Base-by-base conservation (phyloP, 2,888 invertebrate genomes). In the Ametastegia equiseti region DNA sequence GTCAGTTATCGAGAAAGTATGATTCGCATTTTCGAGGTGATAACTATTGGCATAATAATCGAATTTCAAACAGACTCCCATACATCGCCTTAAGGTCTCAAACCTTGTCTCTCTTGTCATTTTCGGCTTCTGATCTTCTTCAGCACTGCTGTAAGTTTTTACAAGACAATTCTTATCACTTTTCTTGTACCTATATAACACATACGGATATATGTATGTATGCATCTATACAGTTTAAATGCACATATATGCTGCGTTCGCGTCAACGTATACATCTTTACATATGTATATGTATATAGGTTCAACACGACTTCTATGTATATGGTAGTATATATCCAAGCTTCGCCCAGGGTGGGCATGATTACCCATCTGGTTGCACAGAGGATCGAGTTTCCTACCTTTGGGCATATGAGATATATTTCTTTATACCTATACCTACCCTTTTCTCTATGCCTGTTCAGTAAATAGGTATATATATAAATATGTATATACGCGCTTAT, bases 301-400 rank as follows among this genome's bases (percentile, higher is more conserved):
- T 54, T 3, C 60, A 60, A 4, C 4, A 19, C 23, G 30, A 6
- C 5, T 42, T 42, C 6, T 42, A 42, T 42, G 42, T 42, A 5
- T 9, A 42, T 42, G 42, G 5, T 6, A 42, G 42, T 9, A 5
- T 42, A 9, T 42, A 42, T 30, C 27, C 69, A n/a, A 45, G 27
- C 45, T 45, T 71, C 27, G 45, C 71, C 30, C 27, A 36, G 45
- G 39, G 63, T 47, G 79, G 45, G 71, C 82, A 81, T 86, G 86
- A 88, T 88, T 89, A 86, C 86, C 87, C 88, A 86, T 88, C 87
- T 88, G 87, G 84, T n/a, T 84, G 83, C 82, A 83, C 84, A 84
- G 27, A 80, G 82, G 86, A 87, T 87, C 86, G 84, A 83, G 86
- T 88, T 88, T 84, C 87, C 81, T 47, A 47, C 39, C 65, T n/a